Evolutionary conservation across 2,888 invertebrate species (phyloP).

Genomic region (Nebria salina): DNA sequence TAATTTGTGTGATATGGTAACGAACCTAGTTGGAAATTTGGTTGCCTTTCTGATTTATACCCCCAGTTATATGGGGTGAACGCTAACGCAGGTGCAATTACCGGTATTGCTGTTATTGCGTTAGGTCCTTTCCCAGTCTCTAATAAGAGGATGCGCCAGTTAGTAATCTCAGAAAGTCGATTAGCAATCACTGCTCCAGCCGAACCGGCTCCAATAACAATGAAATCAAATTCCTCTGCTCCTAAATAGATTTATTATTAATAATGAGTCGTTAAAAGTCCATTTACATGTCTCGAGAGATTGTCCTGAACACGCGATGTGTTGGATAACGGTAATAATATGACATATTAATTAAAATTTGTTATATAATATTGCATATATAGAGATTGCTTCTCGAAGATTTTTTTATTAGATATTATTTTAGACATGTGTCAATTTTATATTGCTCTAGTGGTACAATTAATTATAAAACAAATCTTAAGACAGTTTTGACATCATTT

Average conservation of each 20-base stretch:
- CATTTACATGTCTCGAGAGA: neutral
- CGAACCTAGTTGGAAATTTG: constrained; percentile 61
- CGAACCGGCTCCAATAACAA: constrained; percentile 76
- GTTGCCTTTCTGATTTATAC: constrained; percentile 68
- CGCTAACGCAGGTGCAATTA: constrained; percentile 66
- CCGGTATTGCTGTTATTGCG: constrained; percentile 66
- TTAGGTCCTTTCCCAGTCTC: constrained; percentile 71
- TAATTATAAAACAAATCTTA: neutral
- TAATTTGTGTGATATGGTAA: neutral
- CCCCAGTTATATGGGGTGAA: constrained; percentile 70
- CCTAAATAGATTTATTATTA: constrained; percentile 15
- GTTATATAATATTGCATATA: neutral
- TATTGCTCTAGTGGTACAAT: neutral
- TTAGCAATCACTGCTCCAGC: constrained; percentile 77
- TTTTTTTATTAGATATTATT: neutral
- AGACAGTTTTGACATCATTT: neutral
- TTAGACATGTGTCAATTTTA: neutral
- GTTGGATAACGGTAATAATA: neutral
- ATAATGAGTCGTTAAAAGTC: neutral
- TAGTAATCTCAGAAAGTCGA: constrained; percentile 71
- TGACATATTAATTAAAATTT: no score
- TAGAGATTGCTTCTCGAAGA: neutral
- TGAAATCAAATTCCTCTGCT: constrained; percentile 68
- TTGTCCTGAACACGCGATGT: neutral
- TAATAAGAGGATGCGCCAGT: constrained; percentile 71